Evolutionary conservation across 2,888 invertebrate genomes (phyloP).

Genomic region (Caenorhabditis sinica): DNA sequence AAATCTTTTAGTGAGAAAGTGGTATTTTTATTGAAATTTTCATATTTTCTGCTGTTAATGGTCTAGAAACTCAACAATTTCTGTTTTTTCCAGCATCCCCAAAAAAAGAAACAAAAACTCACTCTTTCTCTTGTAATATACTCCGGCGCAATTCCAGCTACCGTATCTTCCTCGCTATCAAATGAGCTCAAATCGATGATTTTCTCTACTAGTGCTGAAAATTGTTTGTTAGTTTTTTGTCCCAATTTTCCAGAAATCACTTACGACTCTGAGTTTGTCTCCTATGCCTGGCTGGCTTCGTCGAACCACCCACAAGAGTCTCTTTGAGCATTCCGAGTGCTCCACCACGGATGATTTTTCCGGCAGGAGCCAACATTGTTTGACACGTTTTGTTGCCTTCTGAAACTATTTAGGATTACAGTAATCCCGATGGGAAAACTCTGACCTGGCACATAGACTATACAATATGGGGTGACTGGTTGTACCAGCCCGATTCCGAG

Average conservation of each 20-base stretch:
- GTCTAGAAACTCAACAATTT: neutral
- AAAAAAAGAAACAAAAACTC: conserved; percentile 25
- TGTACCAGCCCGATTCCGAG: conserved; percentile 96
- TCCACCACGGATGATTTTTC: conserved; percentile 77
- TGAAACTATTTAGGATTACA: conserved; percentile 28
- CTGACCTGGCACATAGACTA: conserved; percentile 72
- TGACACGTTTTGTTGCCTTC: conserved; percentile 70
- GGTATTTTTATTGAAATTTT: too few species aligned
- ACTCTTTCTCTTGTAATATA: conserved; percentile 81
- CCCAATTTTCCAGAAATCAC: neutral
- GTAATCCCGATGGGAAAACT: neutral
- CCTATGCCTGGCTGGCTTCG: conserved; percentile 69
- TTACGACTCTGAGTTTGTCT: conserved; percentile 74
- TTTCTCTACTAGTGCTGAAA: conserved; percentile 79
- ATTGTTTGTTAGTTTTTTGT: neutral
- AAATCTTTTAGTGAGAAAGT: too few species aligned
- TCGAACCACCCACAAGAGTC: conserved; percentile 65
- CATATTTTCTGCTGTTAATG: neutral
- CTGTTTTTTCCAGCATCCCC: too few species aligned
- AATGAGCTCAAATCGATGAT: conserved; percentile 81
- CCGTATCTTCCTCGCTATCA: conserved; percentile 80
- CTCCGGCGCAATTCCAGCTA: conserved; percentile 82
- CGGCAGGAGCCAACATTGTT: conserved; percentile 74
- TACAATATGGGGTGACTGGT: conserved; percentile 89
- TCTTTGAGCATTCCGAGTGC: conserved; percentile 80